Conservation (phyloP, 2,113 vertebrate genomes). For the Willisornis vidua region DNA sequence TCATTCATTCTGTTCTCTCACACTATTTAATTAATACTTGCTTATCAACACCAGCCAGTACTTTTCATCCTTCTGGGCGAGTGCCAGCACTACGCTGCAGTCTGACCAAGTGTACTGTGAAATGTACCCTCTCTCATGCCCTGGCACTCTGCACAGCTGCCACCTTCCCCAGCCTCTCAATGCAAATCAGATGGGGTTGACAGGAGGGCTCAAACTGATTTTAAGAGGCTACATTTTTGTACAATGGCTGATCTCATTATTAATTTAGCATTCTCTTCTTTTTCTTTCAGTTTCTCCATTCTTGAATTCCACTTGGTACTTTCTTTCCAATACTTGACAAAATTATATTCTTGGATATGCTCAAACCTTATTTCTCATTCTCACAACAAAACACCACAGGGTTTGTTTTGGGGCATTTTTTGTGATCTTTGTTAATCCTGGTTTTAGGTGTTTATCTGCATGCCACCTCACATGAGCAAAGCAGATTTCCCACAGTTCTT, state of each 20-base stretch:
- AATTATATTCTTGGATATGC: not conserved
- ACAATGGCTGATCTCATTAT: not conserved
- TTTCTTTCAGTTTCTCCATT: not conserved
- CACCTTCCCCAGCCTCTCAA: not conserved
- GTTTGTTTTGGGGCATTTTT: not conserved
- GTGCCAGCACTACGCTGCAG: not conserved
- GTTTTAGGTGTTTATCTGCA: not conserved
- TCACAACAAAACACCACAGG: not conserved
- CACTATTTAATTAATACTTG: slow-evolving; percentile 4
- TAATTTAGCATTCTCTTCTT: not conserved
- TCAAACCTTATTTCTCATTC: not conserved
- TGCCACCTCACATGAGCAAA: not conserved
- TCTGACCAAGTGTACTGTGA: not conserved
- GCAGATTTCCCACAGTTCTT: not conserved
- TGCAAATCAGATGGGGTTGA: not conserved
- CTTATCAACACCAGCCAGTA: not conserved
- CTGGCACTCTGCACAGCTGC: not conserved
- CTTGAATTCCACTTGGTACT: not conserved
- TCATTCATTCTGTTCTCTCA: not conserved
- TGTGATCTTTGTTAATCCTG: not conserved
- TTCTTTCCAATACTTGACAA: not conserved
- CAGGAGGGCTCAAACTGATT: not conserved
- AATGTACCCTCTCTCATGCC: not conserved
- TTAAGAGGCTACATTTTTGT: not conserved
- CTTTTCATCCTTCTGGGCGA: not conserved